Evolutionary conservation across 2,113 vertebrate species (phyloP), one percentile per base, ranked within the genome.

Genomic region (Coreoperca whiteheadi): DNA sequence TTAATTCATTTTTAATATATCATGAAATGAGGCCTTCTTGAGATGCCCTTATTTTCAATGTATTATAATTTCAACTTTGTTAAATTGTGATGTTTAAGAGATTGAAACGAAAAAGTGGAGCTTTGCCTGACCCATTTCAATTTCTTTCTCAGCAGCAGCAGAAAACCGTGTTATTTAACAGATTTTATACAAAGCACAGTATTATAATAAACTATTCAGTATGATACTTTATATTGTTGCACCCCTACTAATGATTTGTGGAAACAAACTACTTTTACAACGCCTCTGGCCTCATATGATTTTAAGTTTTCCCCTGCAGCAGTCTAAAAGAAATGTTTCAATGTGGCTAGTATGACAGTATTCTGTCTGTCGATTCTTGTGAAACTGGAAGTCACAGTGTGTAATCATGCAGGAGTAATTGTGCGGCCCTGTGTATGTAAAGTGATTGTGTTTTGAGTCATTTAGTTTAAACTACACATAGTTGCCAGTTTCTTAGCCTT

Each of bases 361-460:
- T 60, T 43, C 6, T 61, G 20, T 15, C 43, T 46, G 15, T 23
- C 20, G 12, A n/a, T 0, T 30, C 12, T 1, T n/a, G 18, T 51
- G 34, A 48, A 81, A 63, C 70, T 82, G 21, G 8, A 82, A 53
- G 21, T 25, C 39, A 9, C 39, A n/a, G n/a, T 3, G 23, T 70
- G n/a, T 39, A 53, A 50, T 48, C 54, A 41, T 69, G 60, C 37
- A 48, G 57, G 30, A 67, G 20, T 74, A 74, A 67, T 63, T 60
- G 34, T 82, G n/a, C 68, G 72, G 81, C 81, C 51, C 37, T n/a
- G 46, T 71, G 32, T 21, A 39, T 69, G 32, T 70, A 56, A 51
- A 79, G 63, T 16, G 23, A 48, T 48, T 46, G 41, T 23, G 48
- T 30, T 67, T 48, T 61, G 15, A 66, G 28, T 66, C 23, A 79